Base-by-base conservation (phyloP, 64 coral and sea anemone species). In the Anthopleura sola region DNA sequence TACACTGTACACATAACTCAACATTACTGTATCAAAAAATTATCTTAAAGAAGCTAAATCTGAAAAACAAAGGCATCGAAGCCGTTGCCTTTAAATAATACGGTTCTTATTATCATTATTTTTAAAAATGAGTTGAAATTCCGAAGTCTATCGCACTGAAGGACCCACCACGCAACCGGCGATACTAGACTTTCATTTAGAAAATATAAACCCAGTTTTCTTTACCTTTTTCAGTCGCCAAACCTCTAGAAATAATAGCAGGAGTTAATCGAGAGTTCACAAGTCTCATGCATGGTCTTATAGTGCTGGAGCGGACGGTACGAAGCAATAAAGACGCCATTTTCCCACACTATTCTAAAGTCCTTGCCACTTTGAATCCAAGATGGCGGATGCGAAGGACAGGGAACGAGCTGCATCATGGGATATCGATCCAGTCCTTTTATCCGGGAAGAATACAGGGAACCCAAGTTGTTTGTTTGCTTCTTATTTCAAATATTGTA, bases 251-350 rank as follows among this genome's bases (percentile, higher is more conserved):
- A 56, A 83, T 34, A n/a, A 60, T 37, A 55, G 34, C 82, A 54
- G 82, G 82, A 54, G 48, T 57, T 26, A 49, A 56, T 60, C 82
- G 38, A 53, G 82, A 58, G 32, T 53, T 83, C 2, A 83, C 8
- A 20, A 83, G 48, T 83, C 82, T 83, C 8, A 83, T 34, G 50
- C 44, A 50, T 24, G 82, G 82, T 60, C 82, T 83, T 36, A 60
- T 29, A 56, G 82, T 32, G 23, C 19, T 28, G 8, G n/a, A 57
- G 20, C 82, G 82, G 47, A 83, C 29, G 51, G 19, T 58, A 20
- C 82, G 82, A 57, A 83, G 82, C 28, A 83, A 83, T 83, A 83
- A 83, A 20, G 82, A 83, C 26, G 82, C 24, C 82, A 83, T 83
- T 83, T 49, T 83, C 15, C 11, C 8, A 39, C 76, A 83, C 37